These are phyloP conservation scores for Ectropis grisescens DNA, from an alignment of 1,140 invertebrate genomes.

Conservation along the genomic window DNA sequence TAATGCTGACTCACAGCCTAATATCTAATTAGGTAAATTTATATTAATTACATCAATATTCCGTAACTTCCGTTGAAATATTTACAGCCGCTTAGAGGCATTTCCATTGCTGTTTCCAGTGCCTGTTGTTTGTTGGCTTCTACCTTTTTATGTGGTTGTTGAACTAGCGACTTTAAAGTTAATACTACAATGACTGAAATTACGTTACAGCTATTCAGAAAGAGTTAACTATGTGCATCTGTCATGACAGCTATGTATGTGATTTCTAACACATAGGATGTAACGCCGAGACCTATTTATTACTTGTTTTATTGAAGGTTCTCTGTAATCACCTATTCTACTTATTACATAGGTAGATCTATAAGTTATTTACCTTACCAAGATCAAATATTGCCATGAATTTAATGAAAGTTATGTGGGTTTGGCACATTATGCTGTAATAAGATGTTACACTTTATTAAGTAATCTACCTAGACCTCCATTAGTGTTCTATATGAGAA, in stretches of 20 bases:
- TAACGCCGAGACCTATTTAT: conserved; percentile 26
- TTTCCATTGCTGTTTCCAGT: no score
- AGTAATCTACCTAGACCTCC: conserved; percentile 5
- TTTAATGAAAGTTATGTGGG: conserved; percentile 10
- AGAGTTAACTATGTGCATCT: conserved; percentile 35
- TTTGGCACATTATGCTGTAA: conserved; percentile 20
- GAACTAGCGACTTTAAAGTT: conserved; percentile 19
- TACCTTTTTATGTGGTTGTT: no score
- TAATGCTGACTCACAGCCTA: conserved; percentile 61
- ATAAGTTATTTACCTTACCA: no score
- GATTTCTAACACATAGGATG: conserved; percentile 42
- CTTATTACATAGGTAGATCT: no score
- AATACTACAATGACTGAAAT: conserved; percentile 42
- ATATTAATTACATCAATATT: conserved; percentile 41
- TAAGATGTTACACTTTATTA: conserved; percentile 8
- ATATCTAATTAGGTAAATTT: conserved; percentile 50
- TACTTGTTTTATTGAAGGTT: conserved; percentile 5
- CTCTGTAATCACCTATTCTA: no score
- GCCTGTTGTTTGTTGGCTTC: no score
- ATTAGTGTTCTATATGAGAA: no score
- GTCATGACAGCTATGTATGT: conserved; percentile 29
- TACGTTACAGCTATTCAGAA: conserved; percentile 30
- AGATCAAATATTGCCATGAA: conserved; percentile 12
- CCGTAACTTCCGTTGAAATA: conserved; percentile 35
- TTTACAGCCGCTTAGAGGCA: no score